A percentile compares a stretch with the other conserved stretches of the same genome.
Evolutionary conservation across 1,140 invertebrate genomes (phyloP).

Genomic region (Hydropsyche tenuis): DNA sequence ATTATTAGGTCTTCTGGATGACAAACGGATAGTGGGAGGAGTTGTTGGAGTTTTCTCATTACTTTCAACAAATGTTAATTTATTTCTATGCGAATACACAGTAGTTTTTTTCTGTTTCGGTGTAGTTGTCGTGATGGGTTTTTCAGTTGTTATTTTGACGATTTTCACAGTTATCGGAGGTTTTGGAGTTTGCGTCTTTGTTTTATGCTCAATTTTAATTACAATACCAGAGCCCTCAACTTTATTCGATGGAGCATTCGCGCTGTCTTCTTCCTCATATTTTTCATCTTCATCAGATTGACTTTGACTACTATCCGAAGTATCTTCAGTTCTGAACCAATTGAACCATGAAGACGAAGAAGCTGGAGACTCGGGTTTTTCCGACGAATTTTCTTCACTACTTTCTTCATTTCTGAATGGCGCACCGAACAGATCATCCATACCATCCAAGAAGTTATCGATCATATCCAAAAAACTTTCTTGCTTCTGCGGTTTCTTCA

Average conservation of each 20-base stretch:
- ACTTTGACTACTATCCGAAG: not conserved
- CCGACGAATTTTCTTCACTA: not conserved
- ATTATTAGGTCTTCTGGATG: constrained; percentile 1
- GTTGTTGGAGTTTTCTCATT: constrained; percentile 5
- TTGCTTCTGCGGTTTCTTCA: constrained; percentile 16
- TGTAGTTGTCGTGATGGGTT: not conserved
- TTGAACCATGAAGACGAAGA: constrained; percentile 20
- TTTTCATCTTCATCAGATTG: not conserved
- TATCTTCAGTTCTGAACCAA: constrained; percentile 6
- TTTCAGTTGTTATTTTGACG: not conserved
- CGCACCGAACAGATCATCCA: constrained; percentile 38
- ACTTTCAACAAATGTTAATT: not conserved
- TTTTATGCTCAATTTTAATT: not conserved
- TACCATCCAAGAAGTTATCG: constrained; percentile 39
- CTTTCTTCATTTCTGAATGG: not conserved
- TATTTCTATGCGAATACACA: constrained; percentile 6
- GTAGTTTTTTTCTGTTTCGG: not conserved
- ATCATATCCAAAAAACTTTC: constrained; percentile 41
- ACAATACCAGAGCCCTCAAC: not conserved
- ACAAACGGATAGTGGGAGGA: not conserved
- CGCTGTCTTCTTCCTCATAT: not conserved
- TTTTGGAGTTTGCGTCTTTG: not conserved
- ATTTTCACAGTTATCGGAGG: not conserved
- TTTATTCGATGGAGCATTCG: not conserved
- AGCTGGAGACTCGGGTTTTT: not conserved